These are phyloP conservation scores for Dissostichus mawsoni DNA, from an alignment of 2,113 vertebrate species.

Conservation along the genomic window DNA sequence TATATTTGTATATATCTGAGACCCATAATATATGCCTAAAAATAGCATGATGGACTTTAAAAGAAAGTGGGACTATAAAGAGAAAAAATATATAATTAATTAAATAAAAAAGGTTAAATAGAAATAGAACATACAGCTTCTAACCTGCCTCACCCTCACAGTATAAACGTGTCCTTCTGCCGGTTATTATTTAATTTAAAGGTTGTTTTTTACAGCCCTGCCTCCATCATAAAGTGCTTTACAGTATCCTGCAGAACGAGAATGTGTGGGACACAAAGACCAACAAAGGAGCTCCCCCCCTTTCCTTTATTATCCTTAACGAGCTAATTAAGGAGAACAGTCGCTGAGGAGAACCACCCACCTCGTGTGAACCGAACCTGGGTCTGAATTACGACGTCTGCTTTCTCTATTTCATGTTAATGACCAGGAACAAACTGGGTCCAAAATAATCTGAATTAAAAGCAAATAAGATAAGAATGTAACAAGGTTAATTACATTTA, in stretches of 20 bases:
- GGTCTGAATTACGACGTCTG: slow-evolving; percentile 11
- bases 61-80: no score
- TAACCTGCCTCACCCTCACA: no score
- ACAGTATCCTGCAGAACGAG: slow-evolving; percentile 49
- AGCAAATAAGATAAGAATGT: slow-evolving; percentile 13
- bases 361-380: slow-evolving; percentile 35
- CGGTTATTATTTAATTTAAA: slow-evolving; percentile 3
- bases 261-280: slow-evolving; percentile 43
- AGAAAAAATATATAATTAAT: no score
- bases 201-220: slow-evolving; percentile 35
- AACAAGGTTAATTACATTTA: neutral
- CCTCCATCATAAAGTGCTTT: slow-evolving; percentile 59
- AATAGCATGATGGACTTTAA: no score
- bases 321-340: slow-evolving; percentile 71
- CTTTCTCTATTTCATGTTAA: slow-evolving; percentile 2
- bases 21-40: no score
- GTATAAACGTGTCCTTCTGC: slow-evolving; percentile 3
- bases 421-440: slow-evolving; percentile 20
- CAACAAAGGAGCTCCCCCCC: slow-evolving; percentile 62
- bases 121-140: no score
- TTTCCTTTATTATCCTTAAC: slow-evolving; percentile 60
- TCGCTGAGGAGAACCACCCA: slow-evolving; percentile 67
- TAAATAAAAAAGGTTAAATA: no score
- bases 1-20: no score
- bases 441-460: neutral